Conservation (phyloP, 2,113 vertebrate genomes). For the Rhombomys opimus region DNA sequence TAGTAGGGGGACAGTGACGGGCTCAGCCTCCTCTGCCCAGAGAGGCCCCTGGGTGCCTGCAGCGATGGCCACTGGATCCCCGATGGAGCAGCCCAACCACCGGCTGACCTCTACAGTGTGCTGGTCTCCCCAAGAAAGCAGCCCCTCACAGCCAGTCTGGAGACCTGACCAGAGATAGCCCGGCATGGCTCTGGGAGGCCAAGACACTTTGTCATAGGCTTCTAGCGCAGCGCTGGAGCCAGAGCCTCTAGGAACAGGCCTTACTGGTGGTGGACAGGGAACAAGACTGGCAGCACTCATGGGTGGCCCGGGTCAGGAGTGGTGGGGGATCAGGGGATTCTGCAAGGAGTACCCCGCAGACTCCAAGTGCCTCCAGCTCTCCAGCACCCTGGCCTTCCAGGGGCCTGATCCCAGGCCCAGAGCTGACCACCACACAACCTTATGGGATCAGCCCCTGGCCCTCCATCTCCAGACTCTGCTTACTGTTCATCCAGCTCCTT, state of each 20-base stretch:
- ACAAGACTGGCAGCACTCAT: slow-evolving; percentile 83
- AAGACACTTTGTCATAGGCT: background rate
- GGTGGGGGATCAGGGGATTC: slow-evolving; percentile 55
- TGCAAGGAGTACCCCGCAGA: slow-evolving; percentile 75
- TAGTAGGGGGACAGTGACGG: slow-evolving; percentile 95
- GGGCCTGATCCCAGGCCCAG: slow-evolving; percentile 45
- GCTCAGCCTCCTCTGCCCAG: slow-evolving; percentile 90
- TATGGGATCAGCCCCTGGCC: slow-evolving; percentile 4
- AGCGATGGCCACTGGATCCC: slow-evolving; percentile 87
- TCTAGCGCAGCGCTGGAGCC: slow-evolving; percentile 75
- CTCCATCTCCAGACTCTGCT: slow-evolving; percentile 91
- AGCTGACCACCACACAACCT: slow-evolving; percentile 76
- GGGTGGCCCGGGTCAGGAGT: slow-evolving; percentile 36
- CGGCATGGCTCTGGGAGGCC: background rate
- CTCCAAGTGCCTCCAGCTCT: slow-evolving; percentile 76
- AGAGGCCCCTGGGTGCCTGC: slow-evolving; percentile 84
- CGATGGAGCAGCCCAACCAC: slow-evolving; percentile 86
- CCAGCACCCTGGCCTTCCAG: background rate
- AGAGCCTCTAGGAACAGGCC: slow-evolving; percentile 82
- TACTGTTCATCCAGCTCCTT: slow-evolving; percentile 96
- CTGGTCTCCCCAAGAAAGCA: slow-evolving; percentile 72
- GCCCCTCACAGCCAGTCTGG: slow-evolving; percentile 90
- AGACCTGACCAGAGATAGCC: slow-evolving; percentile 82
- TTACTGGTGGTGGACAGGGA: slow-evolving; percentile 83
- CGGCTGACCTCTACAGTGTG: slow-evolving; percentile 86